phyloP scores from a whole-genome alignment of 1,140 invertebrate species.

The Drosophila parabipectinata region DNA sequence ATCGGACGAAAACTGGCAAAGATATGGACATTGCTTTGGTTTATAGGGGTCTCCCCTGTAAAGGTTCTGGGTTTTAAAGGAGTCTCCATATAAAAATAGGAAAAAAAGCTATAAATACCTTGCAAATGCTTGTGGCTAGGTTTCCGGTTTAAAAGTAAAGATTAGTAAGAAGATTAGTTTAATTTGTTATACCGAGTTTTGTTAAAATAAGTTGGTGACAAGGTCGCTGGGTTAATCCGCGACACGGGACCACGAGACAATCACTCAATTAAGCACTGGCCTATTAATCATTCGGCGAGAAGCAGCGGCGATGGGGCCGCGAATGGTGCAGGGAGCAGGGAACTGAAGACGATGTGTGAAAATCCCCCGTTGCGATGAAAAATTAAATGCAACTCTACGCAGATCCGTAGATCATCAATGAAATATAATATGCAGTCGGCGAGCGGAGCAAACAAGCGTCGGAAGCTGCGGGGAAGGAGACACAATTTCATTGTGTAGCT shows the following conservation, averaged over 20 bases:
- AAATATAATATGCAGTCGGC: constrained; percentile 74
- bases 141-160: too few relatives aligned
- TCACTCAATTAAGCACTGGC: constrained; percentile 74
- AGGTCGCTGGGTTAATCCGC: constrained; percentile 76
- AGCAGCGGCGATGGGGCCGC: constrained; percentile 26
- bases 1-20: too few relatives aligned
- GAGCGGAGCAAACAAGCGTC: constrained; percentile 21
- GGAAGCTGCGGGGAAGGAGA: constrained; percentile 22
- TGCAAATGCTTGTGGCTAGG: too few relatives aligned
- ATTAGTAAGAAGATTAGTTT: too few relatives aligned
- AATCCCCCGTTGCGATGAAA: constrained; percentile 80
- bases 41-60: too few relatives aligned
- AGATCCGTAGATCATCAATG: constrained; percentile 78
- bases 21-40: too few relatives aligned
- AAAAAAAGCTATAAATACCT: too few relatives aligned
- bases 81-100: too few relatives aligned
- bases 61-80: too few relatives aligned
- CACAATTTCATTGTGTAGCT: constrained; percentile 77
- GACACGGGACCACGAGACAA: constrained; percentile 47
- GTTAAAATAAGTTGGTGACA: constrained; percentile 50
- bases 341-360: constrained; percentile 71
- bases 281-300: constrained; percentile 78
- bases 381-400: constrained; percentile 79
- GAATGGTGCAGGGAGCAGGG: constrained; percentile 11
- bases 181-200: background rate